Conservation (phyloP, 2,797 vertebrate species). For the Centroberyx gerrardi region DNA sequence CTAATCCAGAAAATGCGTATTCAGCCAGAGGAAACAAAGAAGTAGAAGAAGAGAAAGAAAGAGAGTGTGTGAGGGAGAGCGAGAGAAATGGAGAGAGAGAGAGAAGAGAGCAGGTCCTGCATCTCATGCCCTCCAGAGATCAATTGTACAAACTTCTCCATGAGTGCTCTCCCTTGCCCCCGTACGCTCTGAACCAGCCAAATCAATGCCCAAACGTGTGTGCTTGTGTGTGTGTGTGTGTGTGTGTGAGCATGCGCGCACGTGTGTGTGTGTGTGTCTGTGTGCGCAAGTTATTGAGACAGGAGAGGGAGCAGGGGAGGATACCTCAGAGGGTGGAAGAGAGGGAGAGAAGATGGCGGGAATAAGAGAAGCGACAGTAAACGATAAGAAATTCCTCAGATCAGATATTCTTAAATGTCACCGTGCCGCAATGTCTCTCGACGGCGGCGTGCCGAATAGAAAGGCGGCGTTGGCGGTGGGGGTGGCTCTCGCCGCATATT, state of each 20-base stretch:
- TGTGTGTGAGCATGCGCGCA: constrained; percentile 25
- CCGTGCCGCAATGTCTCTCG: constrained; percentile 67
- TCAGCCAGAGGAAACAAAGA: constrained; percentile 64
- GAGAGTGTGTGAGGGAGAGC: constrained; percentile 26
- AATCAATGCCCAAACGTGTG: constrained; percentile 74
- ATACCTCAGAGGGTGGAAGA: constrained; percentile 32
- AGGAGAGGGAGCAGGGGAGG: constrained; percentile 46
- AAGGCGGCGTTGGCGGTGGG: constrained; percentile 43
- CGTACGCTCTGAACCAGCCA: constrained; percentile 68
- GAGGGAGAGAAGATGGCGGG: constrained; percentile 24
- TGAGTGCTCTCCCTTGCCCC: constrained; percentile 75
- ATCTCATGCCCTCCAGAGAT: constrained; percentile 81
- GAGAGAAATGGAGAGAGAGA: constrained; percentile 35
- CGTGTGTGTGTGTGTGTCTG: constrained; percentile 21
- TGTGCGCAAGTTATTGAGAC: constrained; percentile 51
- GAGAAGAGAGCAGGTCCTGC: constrained; percentile 56
- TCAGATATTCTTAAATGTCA: constrained; percentile 87
- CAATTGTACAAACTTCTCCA: constrained; percentile 87
- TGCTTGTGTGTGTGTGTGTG: constrained; percentile 22
- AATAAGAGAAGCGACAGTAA: constrained; percentile 52
- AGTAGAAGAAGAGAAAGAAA: constrained; percentile 25
- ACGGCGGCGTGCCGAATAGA: constrained; percentile 63
- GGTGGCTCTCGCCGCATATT: constrained; percentile 24
- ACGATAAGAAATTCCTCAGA: constrained; percentile 79
- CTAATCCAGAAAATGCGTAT: constrained; percentile 78